Base-by-base conservation (phyloP, 2,113 vertebrate species). In the Thamnaconus septentrionalis region DNA sequence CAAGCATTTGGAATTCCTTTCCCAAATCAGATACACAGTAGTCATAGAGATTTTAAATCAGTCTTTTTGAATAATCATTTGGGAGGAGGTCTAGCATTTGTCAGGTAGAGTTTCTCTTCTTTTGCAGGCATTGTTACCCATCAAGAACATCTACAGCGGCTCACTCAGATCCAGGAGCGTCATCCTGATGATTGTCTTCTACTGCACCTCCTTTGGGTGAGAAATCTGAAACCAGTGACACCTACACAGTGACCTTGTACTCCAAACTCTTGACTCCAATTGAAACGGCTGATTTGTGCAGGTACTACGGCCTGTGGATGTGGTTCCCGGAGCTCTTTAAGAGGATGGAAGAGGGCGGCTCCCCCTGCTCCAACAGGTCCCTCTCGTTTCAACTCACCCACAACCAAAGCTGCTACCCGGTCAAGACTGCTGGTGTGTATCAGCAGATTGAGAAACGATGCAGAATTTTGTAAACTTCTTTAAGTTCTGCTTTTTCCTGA, bases 291-390 rank as follows among this genome's bases (percentile, higher is more conserved):
- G 44, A 6, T 45, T 45, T 80, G 59, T 69, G 9, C 41, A 93
- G 92, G 3, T 93, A 89, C 64, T 93, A 92, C 5, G 91, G 92
- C 0, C 83, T 92, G 62, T 93, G 91, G 92, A 92, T 92, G 91
- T 93, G 91, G 91, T 90, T 92, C 61, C 91, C 91, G 0, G 90
- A 89, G 78, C 85, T 92, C 12, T 89, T 93, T 41, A 64, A 56
- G 11, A 84, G 88, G 56, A 41, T 80, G 0, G 90, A 92, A 54
- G 73, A 55, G 0, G 88, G 89, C 0, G 90, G 90, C 3, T 89
- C 88, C 0, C 85, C 91, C 1, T 92, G 92, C 41, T 59, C 84
- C 59, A 90, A 89, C 53, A 8, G 69, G 18, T 81, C 87, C 11
- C 50, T 43, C 7, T 11, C 12, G 0, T 75, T 72, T 47, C 41